Conservation (phyloP, 2,888 invertebrate species). For the Ochropleura leucogaster region DNA sequence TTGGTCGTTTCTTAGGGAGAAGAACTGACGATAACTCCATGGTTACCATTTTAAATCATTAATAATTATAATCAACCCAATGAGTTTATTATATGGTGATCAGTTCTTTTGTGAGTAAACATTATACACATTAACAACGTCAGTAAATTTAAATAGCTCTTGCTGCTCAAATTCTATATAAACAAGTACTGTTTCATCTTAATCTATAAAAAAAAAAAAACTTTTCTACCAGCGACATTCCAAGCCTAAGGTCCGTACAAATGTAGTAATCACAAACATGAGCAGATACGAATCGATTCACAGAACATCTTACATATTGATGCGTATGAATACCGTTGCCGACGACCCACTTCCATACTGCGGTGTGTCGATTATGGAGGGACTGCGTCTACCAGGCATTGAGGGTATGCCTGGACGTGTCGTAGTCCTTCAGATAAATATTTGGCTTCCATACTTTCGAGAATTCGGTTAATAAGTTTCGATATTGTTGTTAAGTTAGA, state of each 20-base stretch:
- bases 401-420: conserved; percentile 2
- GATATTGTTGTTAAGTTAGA: background rate
- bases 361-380: conserved; percentile 49
- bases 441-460: background rate
- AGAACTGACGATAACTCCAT: too few relatives aligned
- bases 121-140: too few relatives aligned
- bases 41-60: too few relatives aligned
- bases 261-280: conserved; percentile 49
- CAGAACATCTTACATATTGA: conserved; percentile 62
- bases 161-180: background rate
- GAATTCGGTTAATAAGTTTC: background rate
- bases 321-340: conserved; percentile 54
- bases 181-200: too few relatives aligned
- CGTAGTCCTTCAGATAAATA: background rate
- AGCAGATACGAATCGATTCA: conserved; percentile 47
- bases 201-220: too few relatives aligned
- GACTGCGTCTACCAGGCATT: conserved; percentile 32
- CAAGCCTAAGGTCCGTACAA: conserved; percentile 8
- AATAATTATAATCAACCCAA: background rate
- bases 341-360: conserved; percentile 53
- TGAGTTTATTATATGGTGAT: background rate
- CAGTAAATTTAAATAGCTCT: too few relatives aligned
- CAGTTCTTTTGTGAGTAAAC: background rate
- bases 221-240: too few relatives aligned
- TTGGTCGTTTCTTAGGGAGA: too few relatives aligned